Conservation (phyloP, 2,888 invertebrate species). For the Agrochola macilenta region DNA sequence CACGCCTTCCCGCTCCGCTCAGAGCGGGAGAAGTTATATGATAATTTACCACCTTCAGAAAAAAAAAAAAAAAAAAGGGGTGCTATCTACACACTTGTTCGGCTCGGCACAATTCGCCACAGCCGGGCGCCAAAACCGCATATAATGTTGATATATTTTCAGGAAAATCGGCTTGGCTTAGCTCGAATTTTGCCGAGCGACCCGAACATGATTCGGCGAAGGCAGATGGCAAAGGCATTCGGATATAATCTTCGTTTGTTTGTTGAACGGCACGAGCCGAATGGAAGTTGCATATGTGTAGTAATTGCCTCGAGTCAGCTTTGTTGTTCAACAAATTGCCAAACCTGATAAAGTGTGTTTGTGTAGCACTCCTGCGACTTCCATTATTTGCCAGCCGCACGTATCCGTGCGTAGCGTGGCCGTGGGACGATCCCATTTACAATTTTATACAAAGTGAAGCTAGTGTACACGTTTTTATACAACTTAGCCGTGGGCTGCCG, state of each 20-base stretch:
- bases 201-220: background rate
- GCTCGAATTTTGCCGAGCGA: background rate
- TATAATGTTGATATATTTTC: background rate
- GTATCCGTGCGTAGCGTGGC: background rate
- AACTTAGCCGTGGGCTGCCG: background rate
- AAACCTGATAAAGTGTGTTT: background rate
- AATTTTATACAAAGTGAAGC: background rate
- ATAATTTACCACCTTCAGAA: too few relatives aligned
- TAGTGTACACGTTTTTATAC: too few relatives aligned
- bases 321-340: background rate
- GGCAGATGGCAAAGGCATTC: background rate
- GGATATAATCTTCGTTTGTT: background rate
- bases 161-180: background rate
- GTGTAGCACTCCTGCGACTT: too few relatives aligned
- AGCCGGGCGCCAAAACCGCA: background rate
- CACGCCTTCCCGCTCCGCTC: too few relatives aligned
- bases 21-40: too few relatives aligned
- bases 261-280: background rate
- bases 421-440: background rate
- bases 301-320: background rate
- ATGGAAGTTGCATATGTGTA: background rate
- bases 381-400: background rate
- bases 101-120: background rate
- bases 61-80: too few relatives aligned
- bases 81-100: background rate